Evolutionary conservation across 2,113 vertebrate genomes (phyloP).

Genomic region (Aphyosemion australe): DNA sequence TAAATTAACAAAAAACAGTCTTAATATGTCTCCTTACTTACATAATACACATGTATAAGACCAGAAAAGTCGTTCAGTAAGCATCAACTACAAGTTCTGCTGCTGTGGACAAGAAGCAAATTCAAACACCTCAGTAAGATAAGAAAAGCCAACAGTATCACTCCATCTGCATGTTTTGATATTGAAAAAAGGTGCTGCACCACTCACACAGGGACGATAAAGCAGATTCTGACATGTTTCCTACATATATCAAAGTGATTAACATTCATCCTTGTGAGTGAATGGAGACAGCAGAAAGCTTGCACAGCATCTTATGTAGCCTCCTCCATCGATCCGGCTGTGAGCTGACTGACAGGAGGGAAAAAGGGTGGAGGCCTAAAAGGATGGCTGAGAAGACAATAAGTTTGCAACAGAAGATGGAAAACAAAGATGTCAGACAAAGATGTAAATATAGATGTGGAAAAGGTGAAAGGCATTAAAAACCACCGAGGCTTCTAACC

Average conservation of each 20-base stretch:
- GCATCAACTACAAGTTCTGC: background rate
- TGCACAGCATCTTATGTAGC: conserved; percentile 37
- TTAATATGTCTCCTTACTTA: too few species aligned
- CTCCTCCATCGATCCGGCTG: conserved; percentile 36
- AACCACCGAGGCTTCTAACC: conserved; percentile 31
- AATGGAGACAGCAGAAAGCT: conserved; percentile 49
- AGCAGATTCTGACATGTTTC: conserved; percentile 49
- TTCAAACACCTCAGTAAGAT: background rate
- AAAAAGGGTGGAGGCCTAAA: conserved; percentile 12
- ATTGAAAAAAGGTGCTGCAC: conserved; percentile 10
- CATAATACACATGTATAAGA: too few species aligned
- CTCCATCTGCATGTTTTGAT: background rate
- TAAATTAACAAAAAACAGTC: too few species aligned
- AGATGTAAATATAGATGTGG: conserved; percentile 9
- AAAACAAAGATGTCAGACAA: background rate
- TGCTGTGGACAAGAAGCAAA: background rate
- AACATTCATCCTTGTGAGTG: conserved; percentile 58
- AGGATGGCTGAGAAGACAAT: conserved; percentile 6
- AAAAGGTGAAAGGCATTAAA: conserved; percentile 19
- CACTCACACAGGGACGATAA: conserved; percentile 41
- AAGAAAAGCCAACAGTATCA: background rate
- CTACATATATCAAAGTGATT: conserved; percentile 65
- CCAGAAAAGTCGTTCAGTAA: background rate
- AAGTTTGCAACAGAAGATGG: background rate
- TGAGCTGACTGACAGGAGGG: conserved; percentile 20